These are phyloP conservation scores for Cossypha polioptera DNA, from an alignment of 2,797 vertebrate species.

Conservation along the genomic window DNA sequence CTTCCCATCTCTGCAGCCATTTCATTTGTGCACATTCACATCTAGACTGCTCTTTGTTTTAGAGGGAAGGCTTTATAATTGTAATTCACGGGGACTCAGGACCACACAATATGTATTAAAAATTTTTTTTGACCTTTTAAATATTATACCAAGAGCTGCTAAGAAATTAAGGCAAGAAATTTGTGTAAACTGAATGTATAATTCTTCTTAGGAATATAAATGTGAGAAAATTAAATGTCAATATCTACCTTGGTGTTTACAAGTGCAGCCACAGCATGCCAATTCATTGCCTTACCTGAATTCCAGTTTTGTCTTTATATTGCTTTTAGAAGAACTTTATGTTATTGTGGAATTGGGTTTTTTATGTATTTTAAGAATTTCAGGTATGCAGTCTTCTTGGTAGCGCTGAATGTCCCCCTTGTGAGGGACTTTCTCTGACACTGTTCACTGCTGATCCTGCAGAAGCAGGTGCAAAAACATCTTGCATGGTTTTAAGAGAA, in stretches of 20 bases:
- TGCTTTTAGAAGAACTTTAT: not conserved
- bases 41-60: not conserved
- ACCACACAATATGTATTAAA: not conserved
- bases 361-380: not conserved
- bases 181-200: not conserved
- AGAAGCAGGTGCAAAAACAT: not conserved
- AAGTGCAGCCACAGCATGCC: not conserved
- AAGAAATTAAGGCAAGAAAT: constrained; percentile 35
- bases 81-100: not conserved
- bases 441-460: not conserved
- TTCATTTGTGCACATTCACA: not conserved
- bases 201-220: constrained; percentile 26
- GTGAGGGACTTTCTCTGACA: not conserved
- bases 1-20: not conserved
- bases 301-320: not conserved
- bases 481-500: not conserved
- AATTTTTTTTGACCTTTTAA: constrained; percentile 9
- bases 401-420: not conserved
- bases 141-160: not conserved
- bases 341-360: not conserved
- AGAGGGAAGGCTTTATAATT: not conserved
- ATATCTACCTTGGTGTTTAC: constrained; percentile 17
- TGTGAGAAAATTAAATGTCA: constrained; percentile 41
- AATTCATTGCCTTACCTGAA: not conserved
- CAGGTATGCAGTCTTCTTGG: not conserved